Conservation (phyloP, 2,797 vertebrate genomes). For the Rhabdophis nuchalis region DNA sequence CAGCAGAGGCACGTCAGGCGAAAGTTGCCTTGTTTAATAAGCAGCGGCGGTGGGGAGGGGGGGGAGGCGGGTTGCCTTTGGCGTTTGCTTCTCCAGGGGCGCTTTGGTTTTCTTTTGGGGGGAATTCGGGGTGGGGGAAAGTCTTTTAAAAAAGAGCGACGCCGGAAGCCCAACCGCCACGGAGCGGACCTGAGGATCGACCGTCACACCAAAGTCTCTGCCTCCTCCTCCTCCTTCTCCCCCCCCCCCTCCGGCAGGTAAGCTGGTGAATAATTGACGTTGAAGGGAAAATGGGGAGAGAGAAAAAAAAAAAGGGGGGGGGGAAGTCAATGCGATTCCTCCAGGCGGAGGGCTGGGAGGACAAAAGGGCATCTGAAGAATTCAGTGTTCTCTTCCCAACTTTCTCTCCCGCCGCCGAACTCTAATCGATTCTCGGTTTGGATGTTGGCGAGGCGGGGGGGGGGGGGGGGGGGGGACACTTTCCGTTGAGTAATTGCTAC, state of each 20-base stretch:
- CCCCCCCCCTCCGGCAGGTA: background rate
- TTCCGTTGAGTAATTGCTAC: background rate
- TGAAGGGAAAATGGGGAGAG: background rate
- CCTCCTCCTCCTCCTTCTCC: too few species aligned
- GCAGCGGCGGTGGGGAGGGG: background rate
- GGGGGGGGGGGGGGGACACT: fast-evolving
- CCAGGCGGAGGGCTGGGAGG: background rate
- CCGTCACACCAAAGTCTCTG: background rate
- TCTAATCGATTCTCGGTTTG: background rate
- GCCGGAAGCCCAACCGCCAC: background rate
- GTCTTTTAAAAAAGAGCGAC: background rate
- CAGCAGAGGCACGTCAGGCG: background rate
- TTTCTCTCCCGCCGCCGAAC: background rate
- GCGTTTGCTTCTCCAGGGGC: background rate
- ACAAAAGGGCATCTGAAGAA: background rate
- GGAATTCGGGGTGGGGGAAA: background rate
- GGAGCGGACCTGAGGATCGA: background rate
- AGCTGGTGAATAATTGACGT: slow-evolving; percentile 29
- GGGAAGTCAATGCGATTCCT: background rate
- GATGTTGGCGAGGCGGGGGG: too few species aligned
- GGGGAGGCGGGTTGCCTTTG: background rate
- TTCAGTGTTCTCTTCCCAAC: background rate
- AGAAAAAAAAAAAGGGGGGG: background rate
- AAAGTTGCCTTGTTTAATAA: background rate
- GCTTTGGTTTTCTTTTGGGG: background rate